Conservation (phyloP, 2,888 invertebrate genomes). For the Vesta saturnalis region DNA sequence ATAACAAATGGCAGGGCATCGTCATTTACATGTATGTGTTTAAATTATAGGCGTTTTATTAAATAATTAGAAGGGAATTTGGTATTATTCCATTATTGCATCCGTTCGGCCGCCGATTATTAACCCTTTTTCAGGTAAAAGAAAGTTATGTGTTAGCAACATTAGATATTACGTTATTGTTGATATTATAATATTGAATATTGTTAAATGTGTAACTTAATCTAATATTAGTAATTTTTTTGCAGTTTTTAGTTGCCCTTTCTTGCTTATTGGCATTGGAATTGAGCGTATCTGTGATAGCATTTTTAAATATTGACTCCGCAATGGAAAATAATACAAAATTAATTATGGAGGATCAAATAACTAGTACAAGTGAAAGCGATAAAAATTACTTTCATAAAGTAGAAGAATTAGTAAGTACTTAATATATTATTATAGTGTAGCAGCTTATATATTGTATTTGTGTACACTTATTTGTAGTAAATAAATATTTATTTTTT, state of each 20-base stretch:
- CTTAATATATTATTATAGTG: neutral
- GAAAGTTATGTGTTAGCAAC: too few species aligned
- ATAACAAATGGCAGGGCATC: too few species aligned
- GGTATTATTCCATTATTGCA: too few species aligned
- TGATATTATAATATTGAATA: neutral
- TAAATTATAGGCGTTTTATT: too few species aligned
- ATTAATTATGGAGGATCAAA: constrained; percentile 41
- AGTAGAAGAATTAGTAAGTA: constrained; percentile 48
- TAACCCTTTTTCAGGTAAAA: too few species aligned
- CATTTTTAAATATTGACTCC: constrained; percentile 69
- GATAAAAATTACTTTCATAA: constrained; percentile 39
- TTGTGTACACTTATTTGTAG: neutral
- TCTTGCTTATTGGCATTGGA: constrained; percentile 74
- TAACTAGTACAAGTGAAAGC: constrained; percentile 26
- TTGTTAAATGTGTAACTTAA: too few species aligned
- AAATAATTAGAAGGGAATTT: too few species aligned
- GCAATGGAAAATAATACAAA: constrained; percentile 40
- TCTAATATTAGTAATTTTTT: constrained; percentile 40
- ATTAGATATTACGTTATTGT: too few species aligned
- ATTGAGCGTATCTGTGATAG: constrained; percentile 70
- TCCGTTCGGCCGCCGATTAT: too few species aligned
- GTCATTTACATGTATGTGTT: too few species aligned
- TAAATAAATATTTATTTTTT: constrained; percentile 7
- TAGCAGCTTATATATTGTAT: neutral
- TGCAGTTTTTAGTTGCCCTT: constrained; percentile 75